phyloP scores from a whole-genome alignment of 2,888 invertebrate species.

The Rhimphoctona megacephalus region DNA sequence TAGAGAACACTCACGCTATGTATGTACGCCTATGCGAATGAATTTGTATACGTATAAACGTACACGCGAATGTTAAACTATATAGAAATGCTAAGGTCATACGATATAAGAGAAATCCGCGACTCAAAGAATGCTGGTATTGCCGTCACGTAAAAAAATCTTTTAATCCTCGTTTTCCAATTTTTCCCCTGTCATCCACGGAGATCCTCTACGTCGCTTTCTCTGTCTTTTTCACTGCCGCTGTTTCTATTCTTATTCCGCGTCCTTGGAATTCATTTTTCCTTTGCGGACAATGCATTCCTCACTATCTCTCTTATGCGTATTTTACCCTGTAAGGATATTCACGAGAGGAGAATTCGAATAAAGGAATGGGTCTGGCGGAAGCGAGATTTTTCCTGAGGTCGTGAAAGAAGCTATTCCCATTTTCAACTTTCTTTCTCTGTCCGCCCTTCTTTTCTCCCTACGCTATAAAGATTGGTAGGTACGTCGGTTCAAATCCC shows the following conservation, averaged over 20 bases:
- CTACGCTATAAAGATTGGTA: no score
- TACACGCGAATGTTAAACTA: background rate
- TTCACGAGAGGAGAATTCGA: constrained; percentile 57
- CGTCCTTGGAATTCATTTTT: constrained; percentile 63
- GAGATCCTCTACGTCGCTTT: constrained; percentile 29
- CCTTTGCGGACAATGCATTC: constrained; percentile 59
- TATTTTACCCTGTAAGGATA: constrained; percentile 64
- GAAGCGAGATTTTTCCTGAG: constrained; percentile 63
- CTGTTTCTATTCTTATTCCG: constrained; percentile 62
- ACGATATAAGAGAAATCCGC: constrained; percentile 37
- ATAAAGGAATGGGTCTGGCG: constrained; percentile 56
- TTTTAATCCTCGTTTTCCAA: constrained; percentile 76
- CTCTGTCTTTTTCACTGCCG: constrained; percentile 16
- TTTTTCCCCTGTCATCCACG: constrained; percentile 76
- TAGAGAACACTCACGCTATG: background rate
- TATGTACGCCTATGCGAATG: background rate
- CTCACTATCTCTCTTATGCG: constrained; percentile 67
- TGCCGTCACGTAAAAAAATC: constrained; percentile 71
- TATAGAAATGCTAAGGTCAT: constrained; percentile 4
- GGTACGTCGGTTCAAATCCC: no score
- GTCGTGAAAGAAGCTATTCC: constrained; percentile 51
- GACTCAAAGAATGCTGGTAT: constrained; percentile 42
- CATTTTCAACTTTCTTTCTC: constrained; percentile 37
- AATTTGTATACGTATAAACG: background rate
- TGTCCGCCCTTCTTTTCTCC: constrained; percentile 31